Percentiles rank a stretch among this genome's conserved stretches.
Conservation (phyloP, 2,888 invertebrate species). For the Lottia scabra region DNA sequence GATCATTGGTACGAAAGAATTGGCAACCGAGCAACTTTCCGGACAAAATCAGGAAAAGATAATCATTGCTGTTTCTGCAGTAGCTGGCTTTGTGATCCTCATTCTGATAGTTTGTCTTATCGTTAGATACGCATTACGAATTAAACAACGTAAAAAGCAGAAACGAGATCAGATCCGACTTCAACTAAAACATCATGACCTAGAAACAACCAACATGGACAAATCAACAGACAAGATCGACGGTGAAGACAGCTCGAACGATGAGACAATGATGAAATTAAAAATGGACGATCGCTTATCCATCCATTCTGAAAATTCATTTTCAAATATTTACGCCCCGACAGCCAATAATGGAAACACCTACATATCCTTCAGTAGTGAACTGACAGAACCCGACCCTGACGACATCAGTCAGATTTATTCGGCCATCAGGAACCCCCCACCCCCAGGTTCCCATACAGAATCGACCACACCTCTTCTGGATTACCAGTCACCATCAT, state of each 20-base stretch:
- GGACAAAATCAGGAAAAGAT: neutral
- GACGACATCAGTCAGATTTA: conserved; percentile 50
- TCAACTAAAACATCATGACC: neutral
- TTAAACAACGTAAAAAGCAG: neutral
- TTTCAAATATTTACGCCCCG: conserved; percentile 17
- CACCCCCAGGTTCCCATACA: conserved; percentile 51
- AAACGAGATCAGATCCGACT: neutral
- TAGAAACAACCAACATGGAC: conserved; percentile 17
- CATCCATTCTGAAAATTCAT: conserved; percentile 23
- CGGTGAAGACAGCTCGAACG: conserved; percentile 32
- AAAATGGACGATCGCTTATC: conserved; percentile 20
- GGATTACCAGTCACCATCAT: conserved; percentile 49
- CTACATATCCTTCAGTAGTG: conserved; percentile 60
- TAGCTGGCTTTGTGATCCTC: neutral
- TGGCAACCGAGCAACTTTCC: neutral
- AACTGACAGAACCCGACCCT: conserved; percentile 53
- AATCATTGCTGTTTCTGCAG: neutral
- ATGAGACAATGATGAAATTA: conserved; percentile 25
- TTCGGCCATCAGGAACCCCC: conserved; percentile 30
- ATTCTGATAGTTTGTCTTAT: neutral
- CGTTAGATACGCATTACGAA: neutral
- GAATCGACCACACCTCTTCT: conserved; percentile 57
- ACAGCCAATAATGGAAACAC: conserved; percentile 48
- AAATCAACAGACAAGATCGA: conserved; percentile 23
- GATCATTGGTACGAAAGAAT: neutral